These are phyloP conservation scores for Dasysyrphus albostriatus DNA, from an alignment of 2,888 invertebrate species.

Conservation along the genomic window DNA sequence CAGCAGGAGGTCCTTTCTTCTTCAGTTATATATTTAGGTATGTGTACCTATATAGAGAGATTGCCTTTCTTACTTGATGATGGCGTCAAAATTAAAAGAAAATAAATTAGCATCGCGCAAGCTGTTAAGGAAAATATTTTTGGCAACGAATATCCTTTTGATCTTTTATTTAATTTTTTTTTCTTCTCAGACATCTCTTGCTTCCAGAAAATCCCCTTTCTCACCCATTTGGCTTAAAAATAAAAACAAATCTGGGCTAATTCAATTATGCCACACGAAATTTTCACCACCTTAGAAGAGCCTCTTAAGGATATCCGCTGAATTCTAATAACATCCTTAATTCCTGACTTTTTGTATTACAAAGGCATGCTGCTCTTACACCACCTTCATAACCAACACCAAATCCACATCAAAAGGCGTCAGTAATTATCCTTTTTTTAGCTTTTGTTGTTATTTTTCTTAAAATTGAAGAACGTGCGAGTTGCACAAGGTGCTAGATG, in stretches of 20 bases:
- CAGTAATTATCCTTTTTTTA: constrained; percentile 62
- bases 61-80: constrained; percentile 36
- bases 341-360: constrained; percentile 51
- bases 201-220: background rate
- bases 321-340: constrained; percentile 63
- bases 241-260: constrained; percentile 57
- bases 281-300: constrained; percentile 33
- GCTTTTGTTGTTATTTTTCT: constrained; percentile 1
- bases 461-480: constrained; percentile 44
- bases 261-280: constrained; percentile 60
- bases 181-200: background rate
- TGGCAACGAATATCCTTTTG: constrained; percentile 60
- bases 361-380: constrained; percentile 1
- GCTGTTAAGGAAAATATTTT: constrained; percentile 23
- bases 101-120: constrained; percentile 53
- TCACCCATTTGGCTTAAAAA: background rate
- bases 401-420: constrained; percentile 56
- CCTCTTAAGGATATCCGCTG: constrained; percentile 51
- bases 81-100: constrained; percentile 61
- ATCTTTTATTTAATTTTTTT: constrained; percentile 30
- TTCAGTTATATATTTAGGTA: background rate
- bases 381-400: background rate
- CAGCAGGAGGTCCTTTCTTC: constrained; percentile 21
- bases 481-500: constrained; percentile 46
- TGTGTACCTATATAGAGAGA: background rate